Percentiles rank a stretch among this genome's conserved stretches.
Evolutionary conservation across 2,113 vertebrate genomes (phyloP).

Genomic region (Xerus inauris): DNA sequence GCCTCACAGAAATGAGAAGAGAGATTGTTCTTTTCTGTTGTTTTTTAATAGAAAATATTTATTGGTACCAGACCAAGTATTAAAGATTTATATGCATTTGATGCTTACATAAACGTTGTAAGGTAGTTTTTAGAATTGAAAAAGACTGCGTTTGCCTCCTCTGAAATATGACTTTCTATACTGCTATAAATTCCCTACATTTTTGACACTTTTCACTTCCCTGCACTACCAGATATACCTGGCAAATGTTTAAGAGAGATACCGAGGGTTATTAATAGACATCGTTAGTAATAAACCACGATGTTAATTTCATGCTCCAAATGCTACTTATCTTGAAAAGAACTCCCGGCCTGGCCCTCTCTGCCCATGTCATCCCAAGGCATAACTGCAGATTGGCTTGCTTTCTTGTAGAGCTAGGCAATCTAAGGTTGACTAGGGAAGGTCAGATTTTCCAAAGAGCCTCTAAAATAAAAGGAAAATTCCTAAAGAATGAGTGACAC

Average conservation of each 20-base stretch:
- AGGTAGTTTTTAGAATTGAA: slow-evolving; percentile 58
- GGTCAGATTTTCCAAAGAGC: background rate
- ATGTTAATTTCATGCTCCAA: slow-evolving; percentile 54
- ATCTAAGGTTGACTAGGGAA: background rate
- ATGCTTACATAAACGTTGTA: slow-evolving; percentile 52
- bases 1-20: slow-evolving; percentile 52
- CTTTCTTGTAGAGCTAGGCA: background rate
- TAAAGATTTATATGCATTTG: slow-evolving; percentile 48
- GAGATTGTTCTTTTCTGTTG: slow-evolving; percentile 17
- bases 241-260: slow-evolving; percentile 47
- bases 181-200: slow-evolving; percentile 32
- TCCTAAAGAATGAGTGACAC: background rate
- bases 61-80: background rate
- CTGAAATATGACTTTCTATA: slow-evolving; percentile 43
- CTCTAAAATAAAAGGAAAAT: background rate
- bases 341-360: background rate
- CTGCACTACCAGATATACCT: slow-evolving; percentile 17
- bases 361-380: background rate
- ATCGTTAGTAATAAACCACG: slow-evolving; percentile 50
- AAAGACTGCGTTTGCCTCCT: slow-evolving; percentile 8
- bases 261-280: slow-evolving; percentile 49
- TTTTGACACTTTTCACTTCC: slow-evolving; percentile 49
- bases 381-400: background rate
- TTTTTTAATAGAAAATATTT: slow-evolving; percentile 69
- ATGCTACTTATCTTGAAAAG: slow-evolving; percentile 44